A percentile compares a stretch with the other conserved stretches of the same genome.
These are phyloP conservation scores for Chloromyia formosa DNA, from an alignment of 2,888 invertebrate genomes.

Conservation along the genomic window DNA sequence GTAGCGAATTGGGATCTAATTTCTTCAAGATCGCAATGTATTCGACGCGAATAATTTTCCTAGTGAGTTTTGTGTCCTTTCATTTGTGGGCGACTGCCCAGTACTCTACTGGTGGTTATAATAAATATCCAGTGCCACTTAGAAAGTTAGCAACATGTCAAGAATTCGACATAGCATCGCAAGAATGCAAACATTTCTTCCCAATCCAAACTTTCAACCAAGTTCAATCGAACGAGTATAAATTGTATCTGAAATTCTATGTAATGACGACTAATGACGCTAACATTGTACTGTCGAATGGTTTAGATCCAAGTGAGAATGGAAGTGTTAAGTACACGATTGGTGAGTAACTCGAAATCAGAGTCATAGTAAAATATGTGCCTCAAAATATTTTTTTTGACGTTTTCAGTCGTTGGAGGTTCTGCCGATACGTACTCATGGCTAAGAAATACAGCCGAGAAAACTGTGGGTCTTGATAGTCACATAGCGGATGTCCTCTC, in stretches of 20 bases:
- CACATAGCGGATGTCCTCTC: conserved; percentile 3
- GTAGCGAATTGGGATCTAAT: no score
- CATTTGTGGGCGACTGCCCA: no score
- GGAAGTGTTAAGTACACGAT: neutral
- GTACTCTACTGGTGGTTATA: neutral
- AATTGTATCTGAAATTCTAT: conserved; percentile 14
- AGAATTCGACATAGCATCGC: neutral
- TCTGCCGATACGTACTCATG: neutral
- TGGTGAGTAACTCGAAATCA: neutral
- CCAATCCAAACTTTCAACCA: conserved; percentile 3
- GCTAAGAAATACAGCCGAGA: neutral
- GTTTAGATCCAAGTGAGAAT: neutral
- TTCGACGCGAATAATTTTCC: no score
- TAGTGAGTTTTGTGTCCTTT: no score
- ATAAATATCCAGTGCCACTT: conserved; percentile 7
- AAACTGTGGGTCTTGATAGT: neutral
- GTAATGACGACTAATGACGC: conserved; percentile 16
- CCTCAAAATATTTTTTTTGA: neutral
- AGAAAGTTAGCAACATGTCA: conserved; percentile 6
- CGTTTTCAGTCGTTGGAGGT: conserved; percentile 27
- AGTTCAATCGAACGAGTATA: neutral
- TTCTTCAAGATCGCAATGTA: no score
- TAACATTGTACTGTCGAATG: conserved; percentile 13
- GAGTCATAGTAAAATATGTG: neutral
- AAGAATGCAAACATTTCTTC: conserved; percentile 17